Evolutionary conservation across 2,888 invertebrate species (phyloP).

Genomic region (Cynaeus angustus): DNA sequence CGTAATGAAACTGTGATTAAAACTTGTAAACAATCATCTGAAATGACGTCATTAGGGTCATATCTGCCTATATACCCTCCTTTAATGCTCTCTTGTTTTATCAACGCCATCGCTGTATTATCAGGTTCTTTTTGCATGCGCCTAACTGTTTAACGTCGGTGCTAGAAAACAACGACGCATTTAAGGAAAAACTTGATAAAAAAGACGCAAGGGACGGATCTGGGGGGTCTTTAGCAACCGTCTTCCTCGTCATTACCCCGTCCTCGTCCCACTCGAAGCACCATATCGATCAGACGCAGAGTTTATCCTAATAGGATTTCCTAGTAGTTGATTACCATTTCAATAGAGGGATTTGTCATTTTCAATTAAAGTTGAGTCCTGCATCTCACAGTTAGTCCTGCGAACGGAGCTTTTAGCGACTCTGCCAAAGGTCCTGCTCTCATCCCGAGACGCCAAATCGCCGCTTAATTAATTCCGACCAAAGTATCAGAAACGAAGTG

Average conservation of each 20-base stretch:
- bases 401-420: conserved; percentile 62
- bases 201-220: conserved; percentile 36
- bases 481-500: too few species aligned
- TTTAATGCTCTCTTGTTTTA: too few species aligned
- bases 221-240: conserved; percentile 45
- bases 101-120: too few species aligned
- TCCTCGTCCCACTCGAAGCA: conserved; percentile 53
- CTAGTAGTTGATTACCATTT: conserved; percentile 74
- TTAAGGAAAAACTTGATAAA: conserved; percentile 30
- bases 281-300: conserved; percentile 70
- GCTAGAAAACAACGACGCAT: conserved; percentile 30
- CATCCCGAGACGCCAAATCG: conserved; percentile 30
- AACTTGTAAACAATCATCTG: too few species aligned
- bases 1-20: too few species aligned
- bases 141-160: not conserved
- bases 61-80: too few species aligned
- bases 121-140: too few species aligned
- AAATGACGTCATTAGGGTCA: too few species aligned
- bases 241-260: conserved; percentile 49
- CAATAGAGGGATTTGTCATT: conserved; percentile 74
- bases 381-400: conserved; percentile 67
- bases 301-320: conserved; percentile 74
- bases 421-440: conserved; percentile 55
- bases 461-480: not conserved
- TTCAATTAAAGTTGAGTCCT: conserved; percentile 74